A percentile compares a stretch with the other conserved stretches of the same genome.
Conservation (phyloP, 2,113 vertebrate species). For the Corydoras maculifer region DNA sequence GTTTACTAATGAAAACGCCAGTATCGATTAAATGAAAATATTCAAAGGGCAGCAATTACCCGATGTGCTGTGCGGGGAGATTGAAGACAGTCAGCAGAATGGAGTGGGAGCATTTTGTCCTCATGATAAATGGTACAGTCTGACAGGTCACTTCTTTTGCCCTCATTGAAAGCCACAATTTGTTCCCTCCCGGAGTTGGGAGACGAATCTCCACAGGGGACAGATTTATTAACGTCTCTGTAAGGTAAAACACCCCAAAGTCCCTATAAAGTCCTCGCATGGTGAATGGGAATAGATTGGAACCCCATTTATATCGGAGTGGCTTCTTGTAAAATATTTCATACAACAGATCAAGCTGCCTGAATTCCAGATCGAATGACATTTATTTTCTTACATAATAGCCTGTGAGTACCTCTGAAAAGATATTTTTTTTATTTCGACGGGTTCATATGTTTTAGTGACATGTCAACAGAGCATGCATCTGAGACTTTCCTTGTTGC, state of each 20-base stretch:
- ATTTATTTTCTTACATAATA: conserved; percentile 37
- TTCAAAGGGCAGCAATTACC: conserved; percentile 64
- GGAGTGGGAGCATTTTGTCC: conserved; percentile 78
- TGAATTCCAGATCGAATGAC: conserved; percentile 28
- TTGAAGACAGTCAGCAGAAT: conserved; percentile 74
- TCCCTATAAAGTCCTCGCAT: conserved; percentile 69
- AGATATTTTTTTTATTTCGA: conserved; percentile 13
- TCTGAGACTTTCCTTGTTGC: conserved; percentile 2
- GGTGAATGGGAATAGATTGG: conserved; percentile 63
- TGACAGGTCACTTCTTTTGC: conserved; percentile 83
- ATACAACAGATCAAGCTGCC: conserved; percentile 50
- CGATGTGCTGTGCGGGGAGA: conserved; percentile 80
- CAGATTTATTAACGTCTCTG: conserved; percentile 85
- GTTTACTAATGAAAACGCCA: conserved; percentile 54
- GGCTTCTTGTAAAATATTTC: conserved; percentile 56
- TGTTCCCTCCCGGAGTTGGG: conserved; percentile 74
- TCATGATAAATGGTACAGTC: conserved; percentile 80
- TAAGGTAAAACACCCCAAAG: conserved; percentile 77
- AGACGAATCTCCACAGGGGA: conserved; percentile 80
- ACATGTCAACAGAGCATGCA: conserved; percentile 12
- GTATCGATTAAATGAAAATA: conserved; percentile 69
- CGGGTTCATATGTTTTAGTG: conserved; percentile 19
- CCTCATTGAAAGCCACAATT: conserved; percentile 78
- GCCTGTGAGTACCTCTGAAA: conserved; percentile 26
- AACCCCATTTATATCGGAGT: conserved; percentile 63